These are phyloP conservation scores for Copidosoma floridanum DNA, from an alignment of 1,140 invertebrate genomes.

Conservation along the genomic window DNA sequence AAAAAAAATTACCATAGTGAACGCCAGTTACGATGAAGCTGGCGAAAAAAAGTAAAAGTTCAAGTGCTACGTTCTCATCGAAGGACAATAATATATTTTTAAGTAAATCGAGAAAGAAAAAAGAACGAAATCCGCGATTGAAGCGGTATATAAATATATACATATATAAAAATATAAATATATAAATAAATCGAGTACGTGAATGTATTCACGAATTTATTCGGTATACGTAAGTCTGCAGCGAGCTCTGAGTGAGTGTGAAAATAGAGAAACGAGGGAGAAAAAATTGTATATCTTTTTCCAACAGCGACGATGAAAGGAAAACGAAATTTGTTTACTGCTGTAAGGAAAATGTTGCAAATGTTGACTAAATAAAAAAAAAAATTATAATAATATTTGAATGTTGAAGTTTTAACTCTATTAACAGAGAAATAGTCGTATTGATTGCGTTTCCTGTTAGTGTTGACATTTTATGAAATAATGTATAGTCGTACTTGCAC, in stretches of 20 bases:
- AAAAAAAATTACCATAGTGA: no score
- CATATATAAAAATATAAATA: conserved; percentile 28
- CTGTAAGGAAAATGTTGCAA: not conserved
- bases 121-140: not conserved
- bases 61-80: conserved; percentile 54
- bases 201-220: conserved; percentile 38
- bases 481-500: not conserved
- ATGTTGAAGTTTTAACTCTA: conserved; percentile 19
- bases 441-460: conserved; percentile 20
- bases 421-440: conserved; percentile 8
- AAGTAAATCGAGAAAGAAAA: conserved; percentile 43
- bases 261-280: no score
- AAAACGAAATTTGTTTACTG: conserved; percentile 26
- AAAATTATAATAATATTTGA: conserved; percentile 18
- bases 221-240: conserved; percentile 37
- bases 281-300: conserved; percentile 19
- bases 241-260: no score
- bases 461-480: conserved; percentile 7
- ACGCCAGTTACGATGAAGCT: conserved; percentile 5
- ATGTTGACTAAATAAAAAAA: conserved; percentile 12
- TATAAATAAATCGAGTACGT: conserved; percentile 23
- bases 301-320: not conserved
- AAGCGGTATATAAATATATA: conserved; percentile 22
- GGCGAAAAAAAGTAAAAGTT: conserved; percentile 32
- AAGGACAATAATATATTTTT: conserved; percentile 60